A percentile compares a stretch with the other conserved stretches of the same genome.
Evolutionary conservation across 1,140 invertebrate species (phyloP).

Genomic region (Pseudomyrmex pallidus): DNA sequence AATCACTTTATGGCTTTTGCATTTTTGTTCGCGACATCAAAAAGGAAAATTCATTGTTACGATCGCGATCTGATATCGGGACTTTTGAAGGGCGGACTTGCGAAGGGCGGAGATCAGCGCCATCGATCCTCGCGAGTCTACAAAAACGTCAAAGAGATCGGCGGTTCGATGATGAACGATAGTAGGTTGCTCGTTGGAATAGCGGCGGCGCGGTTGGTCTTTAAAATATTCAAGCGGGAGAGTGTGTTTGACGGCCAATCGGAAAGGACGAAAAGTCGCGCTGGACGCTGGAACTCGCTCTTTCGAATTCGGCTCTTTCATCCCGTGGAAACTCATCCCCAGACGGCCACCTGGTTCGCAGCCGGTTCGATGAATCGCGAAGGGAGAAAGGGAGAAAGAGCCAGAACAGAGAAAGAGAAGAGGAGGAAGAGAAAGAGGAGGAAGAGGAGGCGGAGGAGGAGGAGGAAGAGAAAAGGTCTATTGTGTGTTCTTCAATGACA

Average conservation of each 20-base stretch:
- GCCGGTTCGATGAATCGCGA: conserved; percentile 36
- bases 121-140: conserved; percentile 52
- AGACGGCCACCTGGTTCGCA: conserved; percentile 35
- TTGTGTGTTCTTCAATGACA: conserved; percentile 83
- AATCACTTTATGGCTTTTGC: background rate
- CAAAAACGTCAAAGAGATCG: conserved; percentile 59
- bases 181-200: conserved; percentile 32
- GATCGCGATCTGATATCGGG: conserved; percentile 9
- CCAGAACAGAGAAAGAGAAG: background rate
- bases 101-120: conserved; percentile 41
- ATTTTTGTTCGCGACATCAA: background rate
- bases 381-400: conserved; percentile 48
- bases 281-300: conserved; percentile 51
- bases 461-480: conserved; percentile 67
- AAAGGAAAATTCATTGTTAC: conserved; percentile 12
- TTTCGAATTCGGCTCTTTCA: conserved; percentile 52
- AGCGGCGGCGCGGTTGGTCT: conserved; percentile 36
- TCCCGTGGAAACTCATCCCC: conserved; percentile 6
- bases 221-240: conserved; percentile 73
- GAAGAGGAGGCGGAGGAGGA: background rate
- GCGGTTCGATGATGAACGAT: conserved; percentile 63
- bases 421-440: conserved; percentile 66
- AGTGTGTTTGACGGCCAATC: conserved; percentile 72
- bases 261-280: conserved; percentile 62
- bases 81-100: background rate